Conservation (phyloP, 1,140 invertebrate genomes). For the Cotesia glomerata region DNA sequence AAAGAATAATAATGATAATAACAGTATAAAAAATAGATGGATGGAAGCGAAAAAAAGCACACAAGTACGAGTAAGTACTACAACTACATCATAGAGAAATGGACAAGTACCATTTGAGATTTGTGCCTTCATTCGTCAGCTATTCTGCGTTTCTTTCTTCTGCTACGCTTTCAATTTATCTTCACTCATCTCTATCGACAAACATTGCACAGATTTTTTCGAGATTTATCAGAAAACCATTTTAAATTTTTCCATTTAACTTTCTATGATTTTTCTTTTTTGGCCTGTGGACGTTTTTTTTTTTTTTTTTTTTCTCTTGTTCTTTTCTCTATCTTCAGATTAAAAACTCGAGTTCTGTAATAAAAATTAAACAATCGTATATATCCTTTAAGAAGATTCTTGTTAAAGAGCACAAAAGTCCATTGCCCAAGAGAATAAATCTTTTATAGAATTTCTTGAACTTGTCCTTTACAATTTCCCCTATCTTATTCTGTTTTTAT, state of each 20-base stretch:
- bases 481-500: constrained; percentile 6
- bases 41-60: neutral
- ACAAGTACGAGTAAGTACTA: constrained; percentile 1
- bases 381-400: neutral
- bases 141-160: neutral
- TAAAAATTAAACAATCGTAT: constrained; percentile 1
- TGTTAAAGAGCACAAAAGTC: constrained; percentile 1
- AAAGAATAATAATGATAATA: neutral
- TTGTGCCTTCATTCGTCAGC: constrained; percentile 5
- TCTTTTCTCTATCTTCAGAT: neutral
- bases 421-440: constrained; percentile 15
- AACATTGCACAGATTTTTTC: constrained; percentile 20
- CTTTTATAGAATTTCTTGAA: constrained; percentile 12
- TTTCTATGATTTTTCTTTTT: neutral
- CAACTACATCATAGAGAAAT: constrained; percentile 22
- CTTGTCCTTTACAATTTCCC: neutral
- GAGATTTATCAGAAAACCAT: neutral
- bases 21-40: neutral
- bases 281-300: neutral
- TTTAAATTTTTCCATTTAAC: neutral
- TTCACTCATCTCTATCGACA: constrained; percentile 8
- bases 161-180: constrained; percentile 6
- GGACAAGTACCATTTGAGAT: constrained; percentile 21
- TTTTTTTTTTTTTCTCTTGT: neutral
- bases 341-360: neutral